These are phyloP conservation scores for Trissolcus basalis DNA, from an alignment of 1,140 invertebrate genomes.

Conservation along the genomic window DNA sequence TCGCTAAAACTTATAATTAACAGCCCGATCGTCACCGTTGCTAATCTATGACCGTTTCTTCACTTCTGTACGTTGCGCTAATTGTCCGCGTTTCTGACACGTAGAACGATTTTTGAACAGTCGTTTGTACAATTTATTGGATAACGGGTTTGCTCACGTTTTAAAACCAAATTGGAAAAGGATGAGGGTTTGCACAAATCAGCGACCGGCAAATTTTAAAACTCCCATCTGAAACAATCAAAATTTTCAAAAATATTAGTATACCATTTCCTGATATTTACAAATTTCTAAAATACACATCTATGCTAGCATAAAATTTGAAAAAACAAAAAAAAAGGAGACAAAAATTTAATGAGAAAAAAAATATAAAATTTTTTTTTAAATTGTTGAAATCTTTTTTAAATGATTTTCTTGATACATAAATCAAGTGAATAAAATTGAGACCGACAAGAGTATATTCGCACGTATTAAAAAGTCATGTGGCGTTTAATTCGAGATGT, in stretches of 20 bases:
- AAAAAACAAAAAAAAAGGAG: no score
- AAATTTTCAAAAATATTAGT: no score
- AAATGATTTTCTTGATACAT: no score
- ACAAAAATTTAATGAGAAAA: no score
- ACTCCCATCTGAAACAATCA: no score
- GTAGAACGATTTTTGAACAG: conserved; percentile 32
- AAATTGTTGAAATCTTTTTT: no score
- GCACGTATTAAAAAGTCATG: conserved; percentile 47
- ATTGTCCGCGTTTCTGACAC: conserved; percentile 56
- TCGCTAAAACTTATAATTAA: conserved; percentile 56
- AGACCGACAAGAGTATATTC: conserved; percentile 26
- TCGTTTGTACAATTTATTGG: conserved; percentile 35
- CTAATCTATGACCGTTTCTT: conserved; percentile 50
- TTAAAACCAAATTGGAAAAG: conserved; percentile 13
- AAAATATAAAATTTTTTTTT: no score
- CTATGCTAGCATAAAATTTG: no score
- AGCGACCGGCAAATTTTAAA: no score
- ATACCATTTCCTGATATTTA: no score
- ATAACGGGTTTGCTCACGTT: conserved; percentile 26
- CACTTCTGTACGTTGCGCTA: conserved; percentile 48
- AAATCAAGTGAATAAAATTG: conserved; percentile 1
- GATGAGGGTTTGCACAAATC: no score
- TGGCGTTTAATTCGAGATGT: conserved; percentile 34
- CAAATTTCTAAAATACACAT: no score
- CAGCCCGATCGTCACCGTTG: conserved; percentile 54